Base-by-base conservation (phyloP, 2,113 vertebrate species). In the Poeciliopsis prolifica region DNA sequence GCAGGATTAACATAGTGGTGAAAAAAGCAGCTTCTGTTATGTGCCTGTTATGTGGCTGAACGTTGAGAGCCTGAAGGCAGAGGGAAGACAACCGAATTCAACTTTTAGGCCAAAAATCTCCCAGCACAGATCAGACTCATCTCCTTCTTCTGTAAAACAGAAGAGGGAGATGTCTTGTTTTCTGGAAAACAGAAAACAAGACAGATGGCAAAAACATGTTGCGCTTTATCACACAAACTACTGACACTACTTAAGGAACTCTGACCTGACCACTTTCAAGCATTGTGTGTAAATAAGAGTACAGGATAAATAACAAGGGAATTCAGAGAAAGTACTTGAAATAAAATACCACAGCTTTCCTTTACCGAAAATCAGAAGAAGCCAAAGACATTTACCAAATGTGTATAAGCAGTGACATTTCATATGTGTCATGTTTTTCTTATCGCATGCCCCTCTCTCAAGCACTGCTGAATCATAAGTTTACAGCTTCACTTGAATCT, bases 21-120 rank as follows among this genome's bases (percentile, higher is more conserved):
- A 90, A 80, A 87, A 91, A 87, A 79, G 79, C 84, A 70, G 79
- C 88, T 80, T 91, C 86, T 90, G 91, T 92, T 91, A 81, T 81
- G 79, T 71, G 79, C 90, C 82, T 90, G 91, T 92, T 91, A 81
- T 81, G 79, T 70, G 79, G 80, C 77, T 84, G 78, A 82, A 81
- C 78, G 68, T 60, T 80, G 75, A 80, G 12, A 72, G 89, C 88
- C 88, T 77, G 0, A 69, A 91, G 90, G 85, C 85, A 78, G 81
- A 89, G 83, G 83, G 86, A 85, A 84, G 84, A 87, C 77, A 83
- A 84, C 58, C 78, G 73, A 81, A 82, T 14, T 82, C 70, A 86
- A 78, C 74, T 35, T 83, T 79, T 31, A 61, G 75, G 61, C 69
- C 63, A 65, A 75, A 88, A 77, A 89, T 85, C 77, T 81, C 79